Conservation (phyloP, 2,797 vertebrate genomes). For the Sebastiscus tertius region DNA sequence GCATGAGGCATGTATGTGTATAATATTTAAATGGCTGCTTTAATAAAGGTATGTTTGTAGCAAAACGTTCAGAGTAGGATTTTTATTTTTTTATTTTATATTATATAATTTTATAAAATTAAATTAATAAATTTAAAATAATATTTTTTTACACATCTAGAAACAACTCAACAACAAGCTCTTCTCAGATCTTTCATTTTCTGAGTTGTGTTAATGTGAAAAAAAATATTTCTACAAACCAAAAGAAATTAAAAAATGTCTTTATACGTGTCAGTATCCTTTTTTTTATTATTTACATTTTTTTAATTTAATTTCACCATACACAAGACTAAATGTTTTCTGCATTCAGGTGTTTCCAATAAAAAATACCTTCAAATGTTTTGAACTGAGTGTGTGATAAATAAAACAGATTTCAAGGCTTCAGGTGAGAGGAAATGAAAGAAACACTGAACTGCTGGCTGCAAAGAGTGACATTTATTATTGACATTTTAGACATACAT, state of each 20-base stretch:
- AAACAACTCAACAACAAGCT: not conserved
- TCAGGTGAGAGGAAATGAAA: not conserved
- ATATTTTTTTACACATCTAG: not conserved
- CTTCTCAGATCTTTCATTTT: not conserved
- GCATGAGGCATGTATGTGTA: not conserved
- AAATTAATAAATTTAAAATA: too few species aligned
- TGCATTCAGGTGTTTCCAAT: not conserved
- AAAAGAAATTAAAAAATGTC: not conserved
- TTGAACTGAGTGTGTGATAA: not conserved
- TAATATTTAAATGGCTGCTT: not conserved
- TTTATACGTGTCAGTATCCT: not conserved
- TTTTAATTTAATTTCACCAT: not conserved
- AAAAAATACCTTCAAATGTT: not conserved
- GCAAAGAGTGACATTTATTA: slow-evolving; percentile 35
- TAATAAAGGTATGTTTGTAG: not conserved
- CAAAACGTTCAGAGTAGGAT: not conserved
- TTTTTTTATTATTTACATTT: too few species aligned
- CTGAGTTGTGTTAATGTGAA: not conserved
- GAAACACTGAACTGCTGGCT: slow-evolving; percentile 9
- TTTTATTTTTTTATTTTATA: not conserved
- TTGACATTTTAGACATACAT: slow-evolving; percentile 40
- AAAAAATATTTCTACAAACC: not conserved
- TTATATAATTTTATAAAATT: too few species aligned
- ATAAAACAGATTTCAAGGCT: not conserved
- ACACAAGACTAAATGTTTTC: not conserved